Percentiles rank a stretch among this genome's conserved stretches.
phyloP scores from a whole-genome alignment of 2,113 vertebrate genomes.

The Rhinoderma darwinii region DNA sequence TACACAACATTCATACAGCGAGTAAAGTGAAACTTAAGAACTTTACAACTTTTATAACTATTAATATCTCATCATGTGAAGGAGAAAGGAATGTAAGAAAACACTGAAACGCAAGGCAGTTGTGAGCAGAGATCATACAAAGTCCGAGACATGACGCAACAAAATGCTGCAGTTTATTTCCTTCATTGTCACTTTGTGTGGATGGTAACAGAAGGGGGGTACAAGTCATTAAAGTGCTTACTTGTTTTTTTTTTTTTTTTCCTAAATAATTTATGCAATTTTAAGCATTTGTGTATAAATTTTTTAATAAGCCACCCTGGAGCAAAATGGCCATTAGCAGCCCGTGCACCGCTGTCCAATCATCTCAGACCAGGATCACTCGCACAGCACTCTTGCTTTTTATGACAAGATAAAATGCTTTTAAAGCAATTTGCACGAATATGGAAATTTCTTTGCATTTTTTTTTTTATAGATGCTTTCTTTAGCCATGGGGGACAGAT shows the following conservation, averaged over 20 bases:
- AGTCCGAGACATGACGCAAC: background rate
- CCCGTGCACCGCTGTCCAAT: conserved; percentile 99
- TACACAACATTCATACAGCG: background rate
- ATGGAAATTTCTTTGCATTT: conserved; percentile 89
- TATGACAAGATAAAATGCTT: conserved; percentile 99
- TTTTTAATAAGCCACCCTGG: conserved; percentile 99
- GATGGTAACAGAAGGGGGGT: conserved; percentile 61
- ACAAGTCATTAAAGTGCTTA: conserved; percentile 88
- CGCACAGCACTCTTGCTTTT: conserved; percentile 87
- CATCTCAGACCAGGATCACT: conserved; percentile 98
- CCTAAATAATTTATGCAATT: conserved; percentile 99
- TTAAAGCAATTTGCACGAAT: conserved; percentile 99
- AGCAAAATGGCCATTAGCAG: conserved; percentile 99
- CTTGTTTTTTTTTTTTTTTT: conserved; percentile 79
- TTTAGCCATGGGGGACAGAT: conserved; percentile 88
- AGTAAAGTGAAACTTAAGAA: background rate
- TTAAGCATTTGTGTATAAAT: conserved; percentile 99
- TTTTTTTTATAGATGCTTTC: conserved; percentile 73
- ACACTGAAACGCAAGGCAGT: background rate
- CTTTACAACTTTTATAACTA: background rate
- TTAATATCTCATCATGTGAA: background rate
- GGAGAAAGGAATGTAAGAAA: background rate
- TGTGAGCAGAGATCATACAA: background rate
- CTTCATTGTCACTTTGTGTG: conserved; percentile 66
- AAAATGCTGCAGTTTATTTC: conserved; percentile 60